phyloP scores from a whole-genome alignment of 2,797 vertebrate species.

The Momotus momota region DNA sequence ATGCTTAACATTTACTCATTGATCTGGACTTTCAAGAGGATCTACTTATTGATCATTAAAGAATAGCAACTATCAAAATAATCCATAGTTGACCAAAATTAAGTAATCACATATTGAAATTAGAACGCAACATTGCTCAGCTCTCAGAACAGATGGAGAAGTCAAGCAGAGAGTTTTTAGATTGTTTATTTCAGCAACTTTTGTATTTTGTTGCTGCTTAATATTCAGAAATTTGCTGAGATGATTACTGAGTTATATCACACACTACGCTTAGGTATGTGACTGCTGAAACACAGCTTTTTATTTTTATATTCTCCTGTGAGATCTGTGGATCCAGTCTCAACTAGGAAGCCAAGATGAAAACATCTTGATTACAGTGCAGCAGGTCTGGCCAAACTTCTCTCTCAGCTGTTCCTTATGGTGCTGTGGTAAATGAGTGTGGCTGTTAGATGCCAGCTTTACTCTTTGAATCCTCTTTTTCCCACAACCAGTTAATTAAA shows the following conservation, averaged over 20 bases:
- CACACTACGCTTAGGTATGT: not conserved
- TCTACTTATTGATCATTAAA: slow-evolving; percentile 62
- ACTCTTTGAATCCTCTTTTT: not conserved
- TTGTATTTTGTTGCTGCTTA: slow-evolving; percentile 3
- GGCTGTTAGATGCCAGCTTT: not conserved
- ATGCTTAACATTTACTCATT: slow-evolving; percentile 51
- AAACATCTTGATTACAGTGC: not conserved
- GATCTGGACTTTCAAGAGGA: not conserved
- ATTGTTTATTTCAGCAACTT: slow-evolving; percentile 17
- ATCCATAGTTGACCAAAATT: slow-evolving; percentile 30
- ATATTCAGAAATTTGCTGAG: not conserved
- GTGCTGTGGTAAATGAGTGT: not conserved
- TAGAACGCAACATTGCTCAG: not conserved
- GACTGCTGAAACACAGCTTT: slow-evolving; percentile 4
- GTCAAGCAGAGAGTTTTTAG: slow-evolving; percentile 13
- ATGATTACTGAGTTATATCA: not conserved
- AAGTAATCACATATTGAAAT: slow-evolving; percentile 45
- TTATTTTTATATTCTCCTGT: slow-evolving; percentile 18
- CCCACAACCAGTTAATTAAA: not conserved
- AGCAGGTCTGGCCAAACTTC: not conserved
- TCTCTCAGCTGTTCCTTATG: not conserved
- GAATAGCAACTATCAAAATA: slow-evolving; percentile 41
- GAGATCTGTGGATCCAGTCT: slow-evolving; percentile 24
- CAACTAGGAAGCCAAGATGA: slow-evolving; percentile 6
- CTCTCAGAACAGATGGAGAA: slow-evolving; percentile 52